Conservation (phyloP, 2,888 invertebrate genomes). For the Himalopsyche kuldschensis region DNA sequence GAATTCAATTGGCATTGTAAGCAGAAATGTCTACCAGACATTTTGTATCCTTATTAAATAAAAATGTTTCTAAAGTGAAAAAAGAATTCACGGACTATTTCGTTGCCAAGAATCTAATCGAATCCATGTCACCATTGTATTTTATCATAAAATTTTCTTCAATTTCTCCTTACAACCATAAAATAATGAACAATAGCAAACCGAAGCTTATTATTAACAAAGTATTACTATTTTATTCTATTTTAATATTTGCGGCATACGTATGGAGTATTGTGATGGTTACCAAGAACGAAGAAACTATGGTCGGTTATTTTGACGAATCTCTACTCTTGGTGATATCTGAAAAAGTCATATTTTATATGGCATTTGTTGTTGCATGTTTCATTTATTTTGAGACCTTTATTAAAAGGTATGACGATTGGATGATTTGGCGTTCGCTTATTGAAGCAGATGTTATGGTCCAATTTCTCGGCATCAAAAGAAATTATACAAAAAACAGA, state of each 20-base stretch:
- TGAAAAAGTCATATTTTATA: neutral
- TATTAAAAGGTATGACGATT: neutral
- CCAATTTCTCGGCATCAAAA: neutral
- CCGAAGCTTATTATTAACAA: neutral
- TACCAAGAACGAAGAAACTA: neutral
- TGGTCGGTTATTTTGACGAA: neutral
- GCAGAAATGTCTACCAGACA: too few species aligned
- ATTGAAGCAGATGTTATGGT: neutral
- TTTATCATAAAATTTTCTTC: neutral
- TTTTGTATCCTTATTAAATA: too few species aligned
- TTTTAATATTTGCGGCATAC: neutral
- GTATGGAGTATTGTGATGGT: neutral
- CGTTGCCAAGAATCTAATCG: neutral
- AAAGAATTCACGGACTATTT: neutral
- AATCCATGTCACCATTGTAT: neutral
- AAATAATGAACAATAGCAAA: neutral
- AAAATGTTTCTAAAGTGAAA: neutral
- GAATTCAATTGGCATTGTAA: too few species aligned
- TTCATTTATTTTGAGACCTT: neutral
- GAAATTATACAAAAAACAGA: neutral
- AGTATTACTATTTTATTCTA: neutral
- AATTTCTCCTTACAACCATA: neutral
- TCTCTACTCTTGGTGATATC: neutral
- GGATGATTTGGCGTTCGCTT: neutral
- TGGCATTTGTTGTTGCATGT: neutral